Conservation (phyloP, 2,113 vertebrate species). For the Urocolius indicus region DNA sequence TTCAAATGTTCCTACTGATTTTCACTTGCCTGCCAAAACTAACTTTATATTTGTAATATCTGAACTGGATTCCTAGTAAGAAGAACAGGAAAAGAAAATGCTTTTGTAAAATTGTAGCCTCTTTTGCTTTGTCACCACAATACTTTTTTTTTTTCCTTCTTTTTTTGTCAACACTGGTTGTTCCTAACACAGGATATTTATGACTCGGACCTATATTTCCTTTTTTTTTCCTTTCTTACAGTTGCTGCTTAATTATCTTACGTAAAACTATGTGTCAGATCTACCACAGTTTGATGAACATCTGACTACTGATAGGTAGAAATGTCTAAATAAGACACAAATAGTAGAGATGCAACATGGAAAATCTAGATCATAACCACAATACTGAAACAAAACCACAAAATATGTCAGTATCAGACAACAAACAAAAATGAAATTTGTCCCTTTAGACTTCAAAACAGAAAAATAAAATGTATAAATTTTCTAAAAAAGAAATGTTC, state of each 20-base stretch:
- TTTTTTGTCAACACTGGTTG: background rate
- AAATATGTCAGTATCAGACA: background rate
- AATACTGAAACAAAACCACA: background rate
- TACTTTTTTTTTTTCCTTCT: background rate
- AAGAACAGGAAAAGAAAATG: background rate
- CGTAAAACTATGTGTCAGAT: fast-evolving
- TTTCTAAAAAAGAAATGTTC: background rate
- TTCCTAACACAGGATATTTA: background rate
- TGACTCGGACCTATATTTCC: background rate
- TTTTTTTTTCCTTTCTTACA: background rate
- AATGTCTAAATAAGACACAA: background rate
- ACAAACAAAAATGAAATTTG: background rate
- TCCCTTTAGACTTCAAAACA: background rate
- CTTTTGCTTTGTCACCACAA: background rate
- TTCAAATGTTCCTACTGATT: background rate
- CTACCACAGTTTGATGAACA: background rate
- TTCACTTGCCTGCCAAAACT: background rate
- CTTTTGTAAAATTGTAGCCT: too few relatives aligned
- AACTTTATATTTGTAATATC: background rate
- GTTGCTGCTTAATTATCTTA: background rate
- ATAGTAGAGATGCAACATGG: fast-evolving
- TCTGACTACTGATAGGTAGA: background rate
- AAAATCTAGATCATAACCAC: background rate
- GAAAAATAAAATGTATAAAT: background rate
- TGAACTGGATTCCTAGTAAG: background rate